These are phyloP conservation scores for Ganaspis sp. DNA, from an alignment of 1,140 invertebrate species.

Conservation along the genomic window DNA sequence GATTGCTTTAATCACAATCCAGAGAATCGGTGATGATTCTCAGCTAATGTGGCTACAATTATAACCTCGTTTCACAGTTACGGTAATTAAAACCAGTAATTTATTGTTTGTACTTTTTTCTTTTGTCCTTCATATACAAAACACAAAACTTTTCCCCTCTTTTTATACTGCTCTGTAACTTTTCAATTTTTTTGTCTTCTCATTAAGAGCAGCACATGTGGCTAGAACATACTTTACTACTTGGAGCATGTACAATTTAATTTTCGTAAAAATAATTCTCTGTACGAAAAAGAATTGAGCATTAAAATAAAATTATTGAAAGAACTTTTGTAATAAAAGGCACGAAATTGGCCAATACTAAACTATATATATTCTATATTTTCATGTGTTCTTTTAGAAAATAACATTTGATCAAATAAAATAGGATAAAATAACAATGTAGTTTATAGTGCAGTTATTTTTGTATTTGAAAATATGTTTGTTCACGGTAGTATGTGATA, in stretches of 20 bases:
- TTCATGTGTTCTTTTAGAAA: no score
- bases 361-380: no score
- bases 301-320: no score
- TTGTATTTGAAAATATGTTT: not conserved
- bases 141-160: not conserved
- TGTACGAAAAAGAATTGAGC: not conserved
- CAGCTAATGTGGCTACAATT: not conserved
- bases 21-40: not conserved
- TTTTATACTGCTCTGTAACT: not conserved
- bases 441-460: no score
- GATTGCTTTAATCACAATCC: constrained; percentile 17
- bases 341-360: no score
- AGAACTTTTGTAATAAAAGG: no score
- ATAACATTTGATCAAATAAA: no score
- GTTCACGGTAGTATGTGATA: not conserved
- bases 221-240: not conserved
- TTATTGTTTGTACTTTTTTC: not conserved
- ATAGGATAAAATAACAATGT: not conserved
- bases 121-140: not conserved
- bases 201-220: not conserved
- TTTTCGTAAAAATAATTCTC: not conserved
- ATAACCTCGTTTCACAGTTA: not conserved
- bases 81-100: not conserved
- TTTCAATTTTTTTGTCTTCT: not conserved
- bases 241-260: not conserved